Evolutionary conservation across 2,888 invertebrate species (phyloP).

Genomic region (Cremastinae sp.): DNA sequence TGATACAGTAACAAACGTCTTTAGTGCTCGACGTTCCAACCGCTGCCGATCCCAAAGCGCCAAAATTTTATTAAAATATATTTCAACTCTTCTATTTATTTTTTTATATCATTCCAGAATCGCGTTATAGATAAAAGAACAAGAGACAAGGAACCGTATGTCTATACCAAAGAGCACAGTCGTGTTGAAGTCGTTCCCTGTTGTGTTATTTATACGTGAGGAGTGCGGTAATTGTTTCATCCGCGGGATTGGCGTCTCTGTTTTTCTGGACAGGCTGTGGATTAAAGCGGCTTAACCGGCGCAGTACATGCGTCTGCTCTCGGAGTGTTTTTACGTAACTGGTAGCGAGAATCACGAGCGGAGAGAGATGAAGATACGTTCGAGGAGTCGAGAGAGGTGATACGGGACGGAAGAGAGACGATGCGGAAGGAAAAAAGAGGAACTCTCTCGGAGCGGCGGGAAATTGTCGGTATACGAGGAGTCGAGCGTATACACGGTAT

Average conservation of each 20-base stretch:
- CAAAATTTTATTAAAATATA: too few relatives aligned
- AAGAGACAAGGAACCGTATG: too few relatives aligned
- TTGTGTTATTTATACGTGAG: constrained; percentile 11
- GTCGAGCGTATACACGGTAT: constrained; percentile 10
- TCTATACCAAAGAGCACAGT: too few relatives aligned
- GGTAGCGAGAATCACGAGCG: constrained; percentile 56
- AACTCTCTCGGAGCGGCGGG: constrained; percentile 12
- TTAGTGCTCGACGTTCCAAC: too few relatives aligned
- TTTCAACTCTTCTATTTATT: too few relatives aligned
- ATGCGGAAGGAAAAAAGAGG: not conserved
- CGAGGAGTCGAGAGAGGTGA: constrained; percentile 32
- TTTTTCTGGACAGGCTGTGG: constrained; percentile 57
- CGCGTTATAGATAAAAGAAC: constrained; percentile 4
- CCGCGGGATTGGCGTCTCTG: constrained; percentile 54
- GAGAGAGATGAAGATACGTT: constrained; percentile 58
- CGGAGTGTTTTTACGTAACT: constrained; percentile 55
- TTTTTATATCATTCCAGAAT: too few relatives aligned
- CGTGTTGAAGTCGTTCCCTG: constrained; percentile 1
- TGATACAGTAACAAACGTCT: too few relatives aligned
- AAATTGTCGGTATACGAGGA: not conserved
- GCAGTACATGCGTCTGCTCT: constrained; percentile 22
- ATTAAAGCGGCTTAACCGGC: constrained; percentile 58
- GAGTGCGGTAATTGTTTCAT: constrained; percentile 62
- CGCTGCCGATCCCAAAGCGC: too few relatives aligned
- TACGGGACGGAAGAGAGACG: not conserved